A percentile compares a stretch with the other conserved stretches of the same genome.
Evolutionary conservation across 2,797 vertebrate species (phyloP).

Genomic region (Poecilia picta): DNA sequence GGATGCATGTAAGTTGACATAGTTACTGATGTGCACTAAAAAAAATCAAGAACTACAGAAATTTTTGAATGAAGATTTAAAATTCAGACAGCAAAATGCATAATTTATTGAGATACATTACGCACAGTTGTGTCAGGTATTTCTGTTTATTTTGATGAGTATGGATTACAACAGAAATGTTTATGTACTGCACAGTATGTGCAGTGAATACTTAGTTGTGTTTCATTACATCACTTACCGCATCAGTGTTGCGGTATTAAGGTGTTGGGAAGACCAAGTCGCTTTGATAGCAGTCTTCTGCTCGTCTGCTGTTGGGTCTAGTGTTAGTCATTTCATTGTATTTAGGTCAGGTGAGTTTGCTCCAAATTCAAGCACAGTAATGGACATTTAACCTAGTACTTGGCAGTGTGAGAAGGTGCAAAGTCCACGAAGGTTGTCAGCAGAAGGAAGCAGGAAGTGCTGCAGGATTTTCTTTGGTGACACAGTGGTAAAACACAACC

Average conservation of each 20-base stretch:
- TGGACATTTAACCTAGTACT: neutral
- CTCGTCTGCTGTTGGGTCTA: neutral
- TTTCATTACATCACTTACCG: neutral
- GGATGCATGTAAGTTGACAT: conserved; percentile 83
- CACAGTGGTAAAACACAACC: no score
- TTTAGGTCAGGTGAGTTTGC: neutral
- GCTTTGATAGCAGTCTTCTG: neutral
- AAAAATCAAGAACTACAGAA: neutral
- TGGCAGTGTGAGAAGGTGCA: neutral
- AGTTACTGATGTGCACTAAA: neutral
- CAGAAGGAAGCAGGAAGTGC: neutral
- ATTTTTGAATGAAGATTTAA: neutral
- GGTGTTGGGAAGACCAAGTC: neutral
- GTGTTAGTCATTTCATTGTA: neutral
- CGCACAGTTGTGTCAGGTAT: neutral
- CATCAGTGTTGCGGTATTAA: neutral
- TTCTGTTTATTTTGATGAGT: neutral
- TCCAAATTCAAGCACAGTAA: neutral
- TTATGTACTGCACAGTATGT: neutral
- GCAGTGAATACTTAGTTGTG: neutral
- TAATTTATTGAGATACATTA: neutral
- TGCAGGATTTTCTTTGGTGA: neutral
- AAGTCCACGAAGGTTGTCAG: neutral
- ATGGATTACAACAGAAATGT: neutral
- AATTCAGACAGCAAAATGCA: neutral